Percentiles rank a stretch among this genome's conserved stretches.
These are phyloP conservation scores for Eupithecia centaureata DNA, from an alignment of 2,888 invertebrate species.

Conservation along the genomic window DNA sequence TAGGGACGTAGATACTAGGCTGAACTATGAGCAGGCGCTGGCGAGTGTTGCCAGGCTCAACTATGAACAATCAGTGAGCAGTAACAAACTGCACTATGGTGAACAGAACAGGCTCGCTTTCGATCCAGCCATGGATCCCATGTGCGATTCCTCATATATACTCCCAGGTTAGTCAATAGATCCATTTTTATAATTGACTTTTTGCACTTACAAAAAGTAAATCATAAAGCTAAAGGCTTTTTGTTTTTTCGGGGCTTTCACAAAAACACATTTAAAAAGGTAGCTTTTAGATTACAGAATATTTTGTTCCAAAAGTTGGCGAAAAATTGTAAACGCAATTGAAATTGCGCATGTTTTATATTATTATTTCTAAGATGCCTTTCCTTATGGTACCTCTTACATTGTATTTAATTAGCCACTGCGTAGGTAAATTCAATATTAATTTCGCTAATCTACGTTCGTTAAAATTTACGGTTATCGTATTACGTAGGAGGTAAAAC, in stretches of 20 bases:
- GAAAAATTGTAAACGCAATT: background rate
- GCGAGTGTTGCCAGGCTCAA: constrained; percentile 69
- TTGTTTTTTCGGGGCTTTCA: no score
- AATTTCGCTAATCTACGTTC: constrained; percentile 18
- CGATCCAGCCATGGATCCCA: constrained; percentile 67
- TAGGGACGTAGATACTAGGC: constrained; percentile 64
- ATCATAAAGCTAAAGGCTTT: no score
- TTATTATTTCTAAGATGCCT: background rate
- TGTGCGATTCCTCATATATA: constrained; percentile 70
- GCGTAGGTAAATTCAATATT: constrained; percentile 12
- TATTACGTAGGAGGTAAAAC: constrained; percentile 24
- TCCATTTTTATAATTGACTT: background rate
- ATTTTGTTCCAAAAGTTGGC: no score
- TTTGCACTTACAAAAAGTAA: no score
- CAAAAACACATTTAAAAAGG: no score
- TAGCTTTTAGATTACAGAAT: no score
- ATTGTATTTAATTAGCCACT: background rate
- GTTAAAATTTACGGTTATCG: constrained; percentile 36
- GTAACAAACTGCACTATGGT: constrained; percentile 67
- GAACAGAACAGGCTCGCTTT: constrained; percentile 73
- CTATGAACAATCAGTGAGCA: constrained; percentile 71
- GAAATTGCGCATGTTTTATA: background rate
- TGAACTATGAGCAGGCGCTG: constrained; percentile 73
- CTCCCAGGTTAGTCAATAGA: constrained; percentile 68
- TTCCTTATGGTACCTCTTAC: background rate